Base-by-base conservation (phyloP, 2,113 vertebrate genomes). In the Daboia siamensis region DNA sequence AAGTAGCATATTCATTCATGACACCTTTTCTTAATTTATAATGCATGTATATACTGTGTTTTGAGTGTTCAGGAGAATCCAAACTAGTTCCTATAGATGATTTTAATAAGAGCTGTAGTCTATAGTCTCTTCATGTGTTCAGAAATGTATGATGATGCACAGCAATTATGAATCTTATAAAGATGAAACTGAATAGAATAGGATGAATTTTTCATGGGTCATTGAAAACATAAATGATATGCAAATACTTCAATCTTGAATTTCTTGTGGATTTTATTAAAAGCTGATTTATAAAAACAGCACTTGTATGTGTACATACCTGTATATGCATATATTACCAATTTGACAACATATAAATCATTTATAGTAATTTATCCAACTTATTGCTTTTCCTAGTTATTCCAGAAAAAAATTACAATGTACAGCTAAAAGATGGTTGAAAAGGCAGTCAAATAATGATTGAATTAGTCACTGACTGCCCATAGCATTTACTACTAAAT, bases 1-100 rank as follows among this genome's bases (percentile, higher is more conserved):
- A 96, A 93, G 90, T 1, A 94, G 91, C 94, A 96, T 92, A 93
- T 85, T 59, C 91, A 90, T 95, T 91, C 92, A 89, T 93, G 94
- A 95, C 86, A 90, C 90, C 44, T 93, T 90, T 69, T 80, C 91
- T 94, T 3, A 48, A 39, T 95, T 92, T 90, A 1, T 39, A 6
- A 89, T 57, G 1, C 69, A 88, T 57, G 91, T 93, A 93, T 33
- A 94, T 89, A 2, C 8, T 85, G 0, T 33, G 13, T 39, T 94
- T 91, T 91, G 90, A 55, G 90, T 94, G 74, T 15, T 9, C 21
- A 1, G 80, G 93, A 92, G 91, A 94, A 94, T 74, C 88, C 1
- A 0, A 88, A 93, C 90, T 2, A 54, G 61, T 48, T 93, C 95
- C 93, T 90, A 89, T 92, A 94, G 95, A 93, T 95, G 94, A 93